Conservation (phyloP, 37 sponge, comb jelly and placozoan genomes). For the Trichoplax adhaerens region DNA sequence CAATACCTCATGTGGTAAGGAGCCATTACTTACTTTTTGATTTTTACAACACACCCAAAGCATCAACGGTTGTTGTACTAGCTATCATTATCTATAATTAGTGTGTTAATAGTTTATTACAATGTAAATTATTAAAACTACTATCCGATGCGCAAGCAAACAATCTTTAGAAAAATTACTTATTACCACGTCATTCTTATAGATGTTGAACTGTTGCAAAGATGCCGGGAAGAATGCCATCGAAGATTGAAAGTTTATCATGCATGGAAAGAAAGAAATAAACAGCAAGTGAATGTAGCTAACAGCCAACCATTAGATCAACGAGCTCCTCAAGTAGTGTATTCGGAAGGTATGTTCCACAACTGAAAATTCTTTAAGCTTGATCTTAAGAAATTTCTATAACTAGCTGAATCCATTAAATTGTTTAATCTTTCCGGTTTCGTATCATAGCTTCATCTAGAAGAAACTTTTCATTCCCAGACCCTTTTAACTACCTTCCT, state of each 20-base stretch:
- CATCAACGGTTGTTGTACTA: constrained; percentile 1
- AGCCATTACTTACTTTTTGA: neutral
- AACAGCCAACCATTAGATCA: constrained; percentile 9
- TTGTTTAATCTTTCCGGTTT: too few relatives aligned
- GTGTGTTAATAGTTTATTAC: neutral
- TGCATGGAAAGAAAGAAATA: constrained; percentile 84
- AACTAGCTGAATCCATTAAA: neutral
- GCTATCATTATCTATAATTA: constrained; percentile 3
- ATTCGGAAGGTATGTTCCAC: neutral
- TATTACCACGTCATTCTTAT: neutral
- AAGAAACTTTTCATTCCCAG: constrained; percentile 11
- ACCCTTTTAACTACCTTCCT: constrained; percentile 11
- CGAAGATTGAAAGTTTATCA: constrained; percentile 82
- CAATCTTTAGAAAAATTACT: neutral
- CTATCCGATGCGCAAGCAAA: neutral
- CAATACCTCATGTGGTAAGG: constrained; percentile 77
- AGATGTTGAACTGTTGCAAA: constrained; percentile 83
- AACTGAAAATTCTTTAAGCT: neutral
- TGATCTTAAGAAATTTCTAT: neutral
- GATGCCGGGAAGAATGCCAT: constrained; percentile 88
- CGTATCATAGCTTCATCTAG: neutral
- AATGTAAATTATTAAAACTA: neutral
- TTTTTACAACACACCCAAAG: neutral
- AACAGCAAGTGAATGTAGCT: constrained; percentile 12
- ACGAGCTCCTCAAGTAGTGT: neutral